Conservation (phyloP, 1,140 invertebrate genomes). For the Chrysoperla carnea region DNA sequence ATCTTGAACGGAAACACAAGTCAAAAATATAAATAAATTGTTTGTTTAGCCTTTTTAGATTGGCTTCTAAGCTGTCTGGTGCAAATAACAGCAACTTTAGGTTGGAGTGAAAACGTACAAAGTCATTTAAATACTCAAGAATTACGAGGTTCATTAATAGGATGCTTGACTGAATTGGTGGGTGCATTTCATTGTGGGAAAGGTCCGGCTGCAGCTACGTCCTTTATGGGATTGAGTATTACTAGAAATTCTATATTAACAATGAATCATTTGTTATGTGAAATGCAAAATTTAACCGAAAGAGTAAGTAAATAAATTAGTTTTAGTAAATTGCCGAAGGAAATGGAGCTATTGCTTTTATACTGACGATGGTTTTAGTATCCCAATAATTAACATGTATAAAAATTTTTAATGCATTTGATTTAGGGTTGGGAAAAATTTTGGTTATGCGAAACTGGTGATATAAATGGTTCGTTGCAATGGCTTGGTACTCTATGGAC, state of each 20-base stretch:
- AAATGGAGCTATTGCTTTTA: no score
- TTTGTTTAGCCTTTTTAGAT: slow-evolving; percentile 26
- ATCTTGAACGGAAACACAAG: no score
- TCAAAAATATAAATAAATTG: no score
- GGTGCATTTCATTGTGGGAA: slow-evolving; percentile 29
- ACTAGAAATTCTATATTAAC: slow-evolving; percentile 30
- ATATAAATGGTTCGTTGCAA: slow-evolving; percentile 16
- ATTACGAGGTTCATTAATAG: slow-evolving; percentile 10
- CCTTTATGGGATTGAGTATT: slow-evolving; percentile 34
- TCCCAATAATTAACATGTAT: no score
- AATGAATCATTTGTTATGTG: slow-evolving; percentile 30
- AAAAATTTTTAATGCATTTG: no score
- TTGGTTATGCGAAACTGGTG: slow-evolving; percentile 18
- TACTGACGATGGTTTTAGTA: not conserved
- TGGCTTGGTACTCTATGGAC: slow-evolving; percentile 27
- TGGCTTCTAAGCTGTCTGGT: slow-evolving; percentile 28
- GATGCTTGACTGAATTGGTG: slow-evolving; percentile 25
- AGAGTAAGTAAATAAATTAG: slow-evolving; percentile 18
- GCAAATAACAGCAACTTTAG: slow-evolving; percentile 25
- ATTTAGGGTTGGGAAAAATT: slow-evolving; percentile 17
- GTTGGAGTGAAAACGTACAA: slow-evolving; percentile 23
- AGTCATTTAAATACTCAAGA: slow-evolving; percentile 12
- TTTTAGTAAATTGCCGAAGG: not conserved
- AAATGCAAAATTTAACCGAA: slow-evolving; percentile 27
- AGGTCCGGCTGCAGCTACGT: slow-evolving; percentile 23